Conservation (phyloP, 2,797 vertebrate species). For the Tenualosa ilisha region DNA sequence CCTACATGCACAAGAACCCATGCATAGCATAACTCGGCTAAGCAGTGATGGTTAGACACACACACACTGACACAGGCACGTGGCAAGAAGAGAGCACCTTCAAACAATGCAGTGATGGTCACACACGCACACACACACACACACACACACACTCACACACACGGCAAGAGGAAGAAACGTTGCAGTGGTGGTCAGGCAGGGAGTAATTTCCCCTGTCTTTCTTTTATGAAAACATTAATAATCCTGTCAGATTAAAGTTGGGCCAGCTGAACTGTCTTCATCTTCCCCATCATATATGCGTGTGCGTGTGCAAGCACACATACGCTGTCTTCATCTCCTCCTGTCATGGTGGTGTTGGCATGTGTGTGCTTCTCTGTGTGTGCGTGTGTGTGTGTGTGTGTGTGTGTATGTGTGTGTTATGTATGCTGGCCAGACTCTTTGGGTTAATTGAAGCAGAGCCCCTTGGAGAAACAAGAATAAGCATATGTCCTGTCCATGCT, state of each 20-base stretch:
- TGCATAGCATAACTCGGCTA: too few relatives aligned
- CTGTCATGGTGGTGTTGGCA: too few relatives aligned
- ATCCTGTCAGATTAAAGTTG: neutral
- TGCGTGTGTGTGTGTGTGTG: constrained; percentile 12
- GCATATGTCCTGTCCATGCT: neutral
- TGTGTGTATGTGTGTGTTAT: neutral
- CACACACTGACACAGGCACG: constrained; percentile 36
- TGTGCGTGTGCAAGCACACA: neutral
- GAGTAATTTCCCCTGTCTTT: too few relatives aligned
- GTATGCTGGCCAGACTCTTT: neutral
- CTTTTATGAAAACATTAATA: neutral
- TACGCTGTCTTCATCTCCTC: too few relatives aligned
- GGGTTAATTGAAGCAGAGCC: neutral
- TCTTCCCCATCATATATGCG: neutral
- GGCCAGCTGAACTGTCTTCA: neutral
- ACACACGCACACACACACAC: constrained; percentile 21
- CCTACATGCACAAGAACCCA: neutral
- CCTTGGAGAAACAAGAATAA: neutral
- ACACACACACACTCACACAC: neutral
- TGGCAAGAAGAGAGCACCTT: neutral
- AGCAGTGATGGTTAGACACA: too few relatives aligned
- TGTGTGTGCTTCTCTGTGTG: neutral
- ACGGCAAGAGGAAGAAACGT: neutral
- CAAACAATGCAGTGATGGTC: too few relatives aligned
- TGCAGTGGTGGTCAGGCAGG: too few relatives aligned